A percentile compares a stretch with the other conserved stretches of the same genome.
Evolutionary conservation across 2,113 vertebrate species (phyloP).

Genomic region (Elephantulus edwardii): DNA sequence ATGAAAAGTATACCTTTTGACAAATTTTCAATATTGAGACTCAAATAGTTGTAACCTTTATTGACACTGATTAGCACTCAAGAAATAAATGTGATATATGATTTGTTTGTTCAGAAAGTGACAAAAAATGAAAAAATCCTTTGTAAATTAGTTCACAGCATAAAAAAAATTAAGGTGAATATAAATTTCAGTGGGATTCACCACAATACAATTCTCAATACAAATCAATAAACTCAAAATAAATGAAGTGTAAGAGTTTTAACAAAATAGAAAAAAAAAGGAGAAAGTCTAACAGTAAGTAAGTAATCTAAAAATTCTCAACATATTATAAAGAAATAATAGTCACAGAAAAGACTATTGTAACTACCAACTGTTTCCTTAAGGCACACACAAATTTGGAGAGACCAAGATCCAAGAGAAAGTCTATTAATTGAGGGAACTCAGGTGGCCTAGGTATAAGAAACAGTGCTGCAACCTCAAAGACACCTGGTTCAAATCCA

Average conservation of each 20-base stretch:
- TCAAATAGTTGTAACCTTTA: neutral
- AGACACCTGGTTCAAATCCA: too few species aligned
- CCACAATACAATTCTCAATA: neutral
- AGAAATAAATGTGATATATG: neutral
- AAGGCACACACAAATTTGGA: neutral
- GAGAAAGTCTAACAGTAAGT: neutral
- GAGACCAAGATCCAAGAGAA: neutral
- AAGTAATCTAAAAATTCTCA: neutral
- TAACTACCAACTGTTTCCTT: neutral
- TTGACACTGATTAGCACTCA: neutral
- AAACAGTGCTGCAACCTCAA: too few species aligned
- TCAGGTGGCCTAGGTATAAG: too few species aligned
- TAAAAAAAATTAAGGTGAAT: neutral
- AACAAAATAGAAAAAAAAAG: neutral
- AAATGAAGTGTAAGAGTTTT: neutral
- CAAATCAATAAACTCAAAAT: neutral
- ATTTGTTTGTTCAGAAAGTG: conserved; percentile 11
- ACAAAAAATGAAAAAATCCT: neutral
- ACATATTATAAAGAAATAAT: neutral
- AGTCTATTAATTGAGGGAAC: neutral
- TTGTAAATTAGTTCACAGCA: neutral
- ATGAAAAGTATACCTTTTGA: neutral
- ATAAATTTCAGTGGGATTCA: neutral
- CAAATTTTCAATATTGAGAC: neutral
- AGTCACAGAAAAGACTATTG: neutral